These are phyloP conservation scores for Proisotoma minuta DNA, from an alignment of 2,888 invertebrate genomes.

Conservation along the genomic window DNA sequence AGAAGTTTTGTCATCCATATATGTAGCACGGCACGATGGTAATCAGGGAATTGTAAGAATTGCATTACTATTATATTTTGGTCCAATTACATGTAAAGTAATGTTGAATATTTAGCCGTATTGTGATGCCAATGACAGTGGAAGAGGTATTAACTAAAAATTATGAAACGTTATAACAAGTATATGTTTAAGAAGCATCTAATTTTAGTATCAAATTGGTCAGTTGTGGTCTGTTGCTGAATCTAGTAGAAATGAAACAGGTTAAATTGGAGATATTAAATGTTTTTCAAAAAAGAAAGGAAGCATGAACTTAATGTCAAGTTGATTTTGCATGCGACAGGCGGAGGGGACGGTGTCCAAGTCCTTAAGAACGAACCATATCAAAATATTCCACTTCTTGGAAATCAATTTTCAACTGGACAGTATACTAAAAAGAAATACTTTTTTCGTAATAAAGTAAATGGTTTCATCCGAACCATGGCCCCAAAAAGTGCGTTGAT, in stretches of 20 bases:
- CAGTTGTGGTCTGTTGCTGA: slow-evolving; percentile 24
- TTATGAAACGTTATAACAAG: not conserved
- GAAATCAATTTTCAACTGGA: slow-evolving; percentile 14
- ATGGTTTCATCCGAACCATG: slow-evolving; percentile 81
- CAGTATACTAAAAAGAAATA: slow-evolving; percentile 34
- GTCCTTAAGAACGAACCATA: slow-evolving; percentile 23
- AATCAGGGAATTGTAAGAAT: slow-evolving; percentile 19
- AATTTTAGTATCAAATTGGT: slow-evolving; percentile 23
- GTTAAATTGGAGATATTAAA: no score
- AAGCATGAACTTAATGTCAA: no score
- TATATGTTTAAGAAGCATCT: no score
- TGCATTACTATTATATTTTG: slow-evolving; percentile 1
- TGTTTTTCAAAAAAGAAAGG: no score
- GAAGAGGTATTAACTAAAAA: slow-evolving; percentile 12
- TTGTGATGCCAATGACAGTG: slow-evolving; percentile 12
- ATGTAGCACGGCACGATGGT: no score
- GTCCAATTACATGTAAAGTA: not conserved
- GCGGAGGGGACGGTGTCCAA: slow-evolving; percentile 31
- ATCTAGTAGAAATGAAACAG: slow-evolving; percentile 24
- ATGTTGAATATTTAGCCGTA: slow-evolving; percentile 12
- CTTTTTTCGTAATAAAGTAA: slow-evolving; percentile 71
- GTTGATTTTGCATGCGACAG: no score
- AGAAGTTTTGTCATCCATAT: no score
- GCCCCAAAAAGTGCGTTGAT: slow-evolving; percentile 94
- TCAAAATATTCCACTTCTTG: slow-evolving; percentile 9